Percentiles rank a stretch among this genome's conserved stretches.
These are phyloP conservation scores for Agrilus mali DNA, from an alignment of 2,888 invertebrate species.

Conservation along the genomic window DNA sequence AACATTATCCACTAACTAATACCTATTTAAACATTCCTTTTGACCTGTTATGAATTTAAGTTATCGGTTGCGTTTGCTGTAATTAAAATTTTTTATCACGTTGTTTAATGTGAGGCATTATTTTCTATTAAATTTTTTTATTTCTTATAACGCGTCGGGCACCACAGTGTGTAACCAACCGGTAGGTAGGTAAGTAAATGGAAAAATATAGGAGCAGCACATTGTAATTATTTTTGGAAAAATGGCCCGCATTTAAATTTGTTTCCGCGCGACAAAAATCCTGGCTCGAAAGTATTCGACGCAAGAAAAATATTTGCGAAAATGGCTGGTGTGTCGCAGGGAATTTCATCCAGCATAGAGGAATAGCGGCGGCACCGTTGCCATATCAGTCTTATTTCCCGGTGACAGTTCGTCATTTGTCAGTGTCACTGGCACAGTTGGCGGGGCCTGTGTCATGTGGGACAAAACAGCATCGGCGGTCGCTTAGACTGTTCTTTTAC, in stretches of 20 bases:
- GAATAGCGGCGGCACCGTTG: conserved; percentile 31
- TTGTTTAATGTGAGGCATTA: no score
- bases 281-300: conserved; percentile 26
- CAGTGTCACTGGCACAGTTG: conserved; percentile 38
- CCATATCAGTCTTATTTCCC: conserved; percentile 41
- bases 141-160: conserved; percentile 19
- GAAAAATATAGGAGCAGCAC: conserved; percentile 30
- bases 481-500: conserved; percentile 26
- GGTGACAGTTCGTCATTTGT: conserved; percentile 42
- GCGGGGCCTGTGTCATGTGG: conserved; percentile 36
- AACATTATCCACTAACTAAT: no score
- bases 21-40: no score
- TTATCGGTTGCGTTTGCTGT: no score
- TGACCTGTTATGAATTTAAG: no score
- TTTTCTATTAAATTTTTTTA: conserved; percentile 3
- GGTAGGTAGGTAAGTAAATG: conserved; percentile 30
- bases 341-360: conserved; percentile 30
- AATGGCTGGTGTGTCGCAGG: conserved; percentile 31
- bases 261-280: conserved; percentile 24
- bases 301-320: conserved; percentile 29
- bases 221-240: conserved; percentile 32
- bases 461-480: conserved; percentile 35
- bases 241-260: conserved; percentile 31
- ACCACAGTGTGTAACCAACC: conserved; percentile 22
- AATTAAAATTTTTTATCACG: no score